These are phyloP conservation scores for Drosophila silvestris DNA, from an alignment of 2,888 invertebrate species.

Conservation along the genomic window DNA sequence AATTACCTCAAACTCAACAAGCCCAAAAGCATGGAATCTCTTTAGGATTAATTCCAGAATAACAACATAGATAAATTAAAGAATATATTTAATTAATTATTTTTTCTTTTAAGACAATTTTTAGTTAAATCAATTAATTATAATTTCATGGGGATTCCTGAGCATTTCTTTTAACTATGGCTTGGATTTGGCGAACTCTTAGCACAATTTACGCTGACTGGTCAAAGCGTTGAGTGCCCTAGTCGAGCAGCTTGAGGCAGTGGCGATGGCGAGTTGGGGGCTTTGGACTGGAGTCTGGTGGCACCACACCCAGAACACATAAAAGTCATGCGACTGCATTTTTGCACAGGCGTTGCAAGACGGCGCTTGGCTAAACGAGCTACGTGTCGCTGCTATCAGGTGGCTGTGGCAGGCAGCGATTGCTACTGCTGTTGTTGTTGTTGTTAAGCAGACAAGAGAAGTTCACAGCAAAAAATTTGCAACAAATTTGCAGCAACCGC, in stretches of 20 bases:
- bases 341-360: conserved; percentile 63
- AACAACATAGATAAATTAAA: neutral
- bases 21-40: neutral
- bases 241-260: neutral
- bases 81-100: neutral
- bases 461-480: conserved; percentile 21
- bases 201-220: neutral
- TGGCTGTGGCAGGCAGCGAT: conserved; percentile 47
- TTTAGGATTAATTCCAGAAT: neutral
- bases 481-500: conserved; percentile 34
- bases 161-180: neutral
- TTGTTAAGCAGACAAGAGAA: neutral
- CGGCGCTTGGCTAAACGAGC: conserved; percentile 71
- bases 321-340: conserved; percentile 37
- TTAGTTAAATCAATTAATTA: neutral
- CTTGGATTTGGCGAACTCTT: neutral
- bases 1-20: neutral
- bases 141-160: neutral
- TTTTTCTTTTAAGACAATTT: neutral
- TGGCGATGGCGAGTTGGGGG: neutral
- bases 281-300: neutral
- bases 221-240: conserved; percentile 2
- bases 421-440: neutral
- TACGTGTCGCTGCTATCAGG: conserved; percentile 77
- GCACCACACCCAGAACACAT: conserved; percentile 27